phyloP scores from a whole-genome alignment of 1,140 invertebrate species.

The Aphis craccivora region DNA sequence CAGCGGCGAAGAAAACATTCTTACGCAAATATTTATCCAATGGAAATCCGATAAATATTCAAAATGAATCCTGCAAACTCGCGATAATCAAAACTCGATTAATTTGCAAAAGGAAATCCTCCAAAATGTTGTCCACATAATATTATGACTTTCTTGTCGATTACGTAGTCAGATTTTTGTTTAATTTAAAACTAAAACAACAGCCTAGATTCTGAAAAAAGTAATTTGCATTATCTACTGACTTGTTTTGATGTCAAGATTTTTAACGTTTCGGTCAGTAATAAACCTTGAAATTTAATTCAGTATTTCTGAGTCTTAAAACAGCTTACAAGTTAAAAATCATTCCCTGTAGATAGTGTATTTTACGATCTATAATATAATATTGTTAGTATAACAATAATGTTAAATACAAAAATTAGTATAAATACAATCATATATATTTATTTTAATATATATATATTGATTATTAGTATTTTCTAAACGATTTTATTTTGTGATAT shows the following conservation, averaged over 20 bases:
- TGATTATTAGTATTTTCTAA: too few relatives aligned
- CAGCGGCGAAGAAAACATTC: conserved; percentile 21
- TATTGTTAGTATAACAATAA: too few relatives aligned
- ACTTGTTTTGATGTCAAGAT: conserved; percentile 20
- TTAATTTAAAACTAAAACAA: conserved; percentile 54
- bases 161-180: conserved; percentile 38
- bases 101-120: conserved; percentile 36
- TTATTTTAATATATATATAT: too few relatives aligned
- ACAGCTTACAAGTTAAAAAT: not conserved
- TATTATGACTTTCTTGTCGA: conserved; percentile 27
- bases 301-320: not conserved
- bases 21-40: conserved; percentile 55
- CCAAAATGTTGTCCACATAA: not conserved
- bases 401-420: too few relatives aligned
- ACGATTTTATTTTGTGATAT: too few relatives aligned
- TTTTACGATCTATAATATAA: not conserved
- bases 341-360: not conserved
- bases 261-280: not conserved
- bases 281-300: not conserved
- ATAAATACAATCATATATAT: too few relatives aligned
- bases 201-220: conserved; percentile 59
- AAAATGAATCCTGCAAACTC: conserved; percentile 18
- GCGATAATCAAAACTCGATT: conserved; percentile 55
- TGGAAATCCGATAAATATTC: conserved; percentile 55
- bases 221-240: conserved; percentile 54